Evolutionary conservation across 2,113 vertebrate genomes (phyloP).

Genomic region (Lycaon pictus): DNA sequence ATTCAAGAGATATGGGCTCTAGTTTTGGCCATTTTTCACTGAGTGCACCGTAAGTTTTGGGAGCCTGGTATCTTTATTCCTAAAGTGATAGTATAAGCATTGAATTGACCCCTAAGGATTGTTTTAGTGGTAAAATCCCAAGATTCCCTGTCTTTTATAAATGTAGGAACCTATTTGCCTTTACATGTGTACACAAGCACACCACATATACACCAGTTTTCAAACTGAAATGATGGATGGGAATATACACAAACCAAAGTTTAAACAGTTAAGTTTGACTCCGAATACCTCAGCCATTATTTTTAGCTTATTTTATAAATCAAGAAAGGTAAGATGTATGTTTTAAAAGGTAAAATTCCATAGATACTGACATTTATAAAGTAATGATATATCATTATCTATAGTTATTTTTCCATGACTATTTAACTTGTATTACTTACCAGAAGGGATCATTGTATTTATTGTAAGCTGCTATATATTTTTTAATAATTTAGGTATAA

Average conservation of each 20-base stretch:
- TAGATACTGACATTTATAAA: neutral
- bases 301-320: neutral
- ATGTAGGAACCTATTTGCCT: neutral
- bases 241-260: neutral
- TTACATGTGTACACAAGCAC: neutral
- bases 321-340: neutral
- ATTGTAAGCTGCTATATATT: neutral
- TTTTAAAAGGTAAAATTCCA: neutral
- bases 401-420: conserved; percentile 4
- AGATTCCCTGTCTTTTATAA: neutral
- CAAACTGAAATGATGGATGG: neutral
- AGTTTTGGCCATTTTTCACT: neutral
- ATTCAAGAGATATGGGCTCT: neutral
- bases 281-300: neutral
- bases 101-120: neutral
- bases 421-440: neutral
- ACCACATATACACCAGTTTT: neutral
- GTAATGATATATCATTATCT: neutral
- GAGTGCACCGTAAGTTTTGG: neutral
- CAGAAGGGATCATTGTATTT: neutral
- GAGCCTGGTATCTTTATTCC: neutral
- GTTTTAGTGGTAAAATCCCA: neutral
- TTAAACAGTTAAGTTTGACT: neutral
- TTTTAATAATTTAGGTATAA: neutral
- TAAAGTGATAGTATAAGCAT: neutral